Evolutionary conservation across 2,888 invertebrate genomes (phyloP).

Genomic region (Tanypteryx hageni): DNA sequence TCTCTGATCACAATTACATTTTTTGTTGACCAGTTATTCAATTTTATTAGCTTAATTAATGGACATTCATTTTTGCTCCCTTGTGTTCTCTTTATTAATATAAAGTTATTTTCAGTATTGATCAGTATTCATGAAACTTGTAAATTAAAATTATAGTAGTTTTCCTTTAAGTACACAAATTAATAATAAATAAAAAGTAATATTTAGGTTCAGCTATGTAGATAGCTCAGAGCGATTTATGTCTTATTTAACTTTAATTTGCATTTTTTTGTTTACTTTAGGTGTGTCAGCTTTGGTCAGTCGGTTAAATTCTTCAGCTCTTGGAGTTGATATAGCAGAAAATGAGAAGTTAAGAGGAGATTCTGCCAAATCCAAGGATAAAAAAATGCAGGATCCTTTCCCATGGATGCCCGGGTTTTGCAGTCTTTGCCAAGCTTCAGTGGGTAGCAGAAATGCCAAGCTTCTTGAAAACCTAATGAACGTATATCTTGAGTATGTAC

Average conservation of each 20-base stretch:
- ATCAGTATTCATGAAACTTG: no score
- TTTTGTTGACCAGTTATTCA: no score
- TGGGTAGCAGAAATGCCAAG: conserved; percentile 71
- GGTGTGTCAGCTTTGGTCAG: conserved; percentile 66
- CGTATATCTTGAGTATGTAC: conserved; percentile 73
- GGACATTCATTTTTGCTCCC: no score
- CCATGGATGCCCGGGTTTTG: conserved; percentile 73
- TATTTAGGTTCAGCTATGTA: no score
- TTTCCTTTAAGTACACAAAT: no score
- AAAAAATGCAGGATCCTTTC: conserved; percentile 68
- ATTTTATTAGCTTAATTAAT: no score
- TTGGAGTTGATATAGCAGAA: conserved; percentile 31
- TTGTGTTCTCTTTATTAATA: no score
- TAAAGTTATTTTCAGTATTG: no score
- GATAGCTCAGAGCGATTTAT: not conserved
- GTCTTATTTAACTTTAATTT: not conserved
- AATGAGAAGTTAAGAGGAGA: conserved; percentile 59
- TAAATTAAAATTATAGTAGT: no score
- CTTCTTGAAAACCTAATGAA: conserved; percentile 72
- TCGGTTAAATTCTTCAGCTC: conserved; percentile 58
- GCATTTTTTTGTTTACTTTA: conserved; percentile 20
- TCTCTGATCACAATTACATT: no score
- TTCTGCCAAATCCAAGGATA: conserved; percentile 12
- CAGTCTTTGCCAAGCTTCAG: conserved; percentile 71
- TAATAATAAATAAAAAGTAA: no score